A percentile compares a stretch with the other conserved stretches of the same genome.
Conservation (phyloP, 2,888 invertebrate genomes). For the Ochlodes sylvanus region DNA sequence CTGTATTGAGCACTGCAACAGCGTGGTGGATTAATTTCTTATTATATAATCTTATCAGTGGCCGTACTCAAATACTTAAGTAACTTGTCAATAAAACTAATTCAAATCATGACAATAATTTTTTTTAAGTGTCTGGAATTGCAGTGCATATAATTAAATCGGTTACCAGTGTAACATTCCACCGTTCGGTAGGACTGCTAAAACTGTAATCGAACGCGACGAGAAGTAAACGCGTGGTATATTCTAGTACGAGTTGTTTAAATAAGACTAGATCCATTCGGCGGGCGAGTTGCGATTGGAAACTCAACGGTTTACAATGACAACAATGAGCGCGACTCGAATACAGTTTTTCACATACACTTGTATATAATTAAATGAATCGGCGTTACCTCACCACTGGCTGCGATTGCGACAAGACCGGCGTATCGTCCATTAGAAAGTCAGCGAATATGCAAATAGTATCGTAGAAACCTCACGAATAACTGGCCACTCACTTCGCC, state of each 20-base stretch:
- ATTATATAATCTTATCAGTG: constrained; percentile 57
- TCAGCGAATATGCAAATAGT: constrained; percentile 85
- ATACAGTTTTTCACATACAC: constrained; percentile 62
- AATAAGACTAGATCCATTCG: constrained; percentile 51
- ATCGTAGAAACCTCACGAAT: constrained; percentile 85
- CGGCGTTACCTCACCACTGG: constrained; percentile 80
- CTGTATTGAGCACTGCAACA: too few relatives aligned
- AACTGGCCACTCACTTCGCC: constrained; percentile 83
- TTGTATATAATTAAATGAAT: constrained; percentile 79
- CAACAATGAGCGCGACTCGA: constrained; percentile 70
- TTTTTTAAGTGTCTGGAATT: constrained; percentile 46
- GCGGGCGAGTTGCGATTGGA: constrained; percentile 20
- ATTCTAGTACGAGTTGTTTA: constrained; percentile 69
- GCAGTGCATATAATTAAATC: constrained; percentile 52
- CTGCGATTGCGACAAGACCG: constrained; percentile 82
- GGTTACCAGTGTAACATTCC: constrained; percentile 51
- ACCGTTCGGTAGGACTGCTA: constrained; percentile 54
- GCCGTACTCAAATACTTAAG: constrained; percentile 62
- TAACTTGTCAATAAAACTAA: constrained; percentile 56
- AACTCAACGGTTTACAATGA: constrained; percentile 54
- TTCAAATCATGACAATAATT: not conserved
- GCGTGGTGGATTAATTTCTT: not conserved
- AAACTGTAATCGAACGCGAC: constrained; percentile 60
- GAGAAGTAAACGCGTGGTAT: constrained; percentile 64
- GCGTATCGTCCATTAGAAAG: constrained; percentile 85